Evolutionary conservation across 2,113 vertebrate genomes (phyloP).

Genomic region (Pygoscelis adeliae): DNA sequence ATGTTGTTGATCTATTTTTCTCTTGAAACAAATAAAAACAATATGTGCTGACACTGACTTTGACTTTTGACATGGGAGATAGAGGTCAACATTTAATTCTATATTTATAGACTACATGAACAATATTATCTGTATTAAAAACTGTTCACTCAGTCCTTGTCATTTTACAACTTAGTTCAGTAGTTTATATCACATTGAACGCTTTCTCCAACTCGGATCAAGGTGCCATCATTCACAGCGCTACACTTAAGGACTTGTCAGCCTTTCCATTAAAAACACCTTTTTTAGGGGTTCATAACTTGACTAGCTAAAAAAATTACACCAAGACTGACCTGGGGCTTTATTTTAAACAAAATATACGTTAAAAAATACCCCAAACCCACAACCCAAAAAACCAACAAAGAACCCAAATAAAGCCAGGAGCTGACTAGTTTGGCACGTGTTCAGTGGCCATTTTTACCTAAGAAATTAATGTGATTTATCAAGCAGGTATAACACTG

Average conservation of each 20-base stretch:
- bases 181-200: background rate
- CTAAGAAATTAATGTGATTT: background rate
- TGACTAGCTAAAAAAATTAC: background rate
- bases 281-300: background rate
- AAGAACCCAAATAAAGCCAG: background rate
- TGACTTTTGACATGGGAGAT: conserved; percentile 79
- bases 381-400: fast-evolving
- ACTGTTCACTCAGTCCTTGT: conserved; percentile 78
- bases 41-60: conserved; percentile 78
- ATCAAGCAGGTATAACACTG: background rate
- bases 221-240: conserved; percentile 27
- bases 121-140: conserved; percentile 80
- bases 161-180: conserved; percentile 72
- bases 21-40: conserved; percentile 85
- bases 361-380: background rate
- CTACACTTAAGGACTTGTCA: background rate
- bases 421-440: background rate
- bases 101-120: conserved; percentile 79
- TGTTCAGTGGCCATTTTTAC: background rate
- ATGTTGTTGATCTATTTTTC: conserved; percentile 82
- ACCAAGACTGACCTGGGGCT: background rate
- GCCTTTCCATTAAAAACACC: background rate
- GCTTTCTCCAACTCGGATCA: conserved; percentile 32
- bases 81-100: conserved; percentile 81
- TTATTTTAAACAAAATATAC: background rate